Evolutionary conservation across 2,113 vertebrate genomes (phyloP).

Genomic region (Anseranas semipalmata): DNA sequence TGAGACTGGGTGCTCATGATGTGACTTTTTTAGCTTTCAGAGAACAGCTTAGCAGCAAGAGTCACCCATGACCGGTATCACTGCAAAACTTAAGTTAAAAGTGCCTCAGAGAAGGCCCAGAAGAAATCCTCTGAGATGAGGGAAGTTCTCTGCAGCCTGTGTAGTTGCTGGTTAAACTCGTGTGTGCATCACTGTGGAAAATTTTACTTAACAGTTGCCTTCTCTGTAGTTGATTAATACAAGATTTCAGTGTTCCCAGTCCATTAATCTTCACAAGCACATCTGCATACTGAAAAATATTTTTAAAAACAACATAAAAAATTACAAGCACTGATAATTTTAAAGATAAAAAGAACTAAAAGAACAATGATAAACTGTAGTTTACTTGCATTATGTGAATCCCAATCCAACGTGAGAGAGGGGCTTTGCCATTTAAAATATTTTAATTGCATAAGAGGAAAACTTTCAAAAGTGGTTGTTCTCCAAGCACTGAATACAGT

Average conservation of each 20-base stretch:
- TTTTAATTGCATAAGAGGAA: neutral
- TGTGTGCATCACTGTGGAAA: neutral
- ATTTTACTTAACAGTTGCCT: constrained; percentile 17
- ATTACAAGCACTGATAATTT: constrained; percentile 4
- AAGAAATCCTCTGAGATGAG: neutral
- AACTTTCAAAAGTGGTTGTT: neutral
- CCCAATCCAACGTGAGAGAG: neutral
- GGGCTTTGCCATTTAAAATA: constrained; percentile 32
- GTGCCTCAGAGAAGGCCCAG: neutral
- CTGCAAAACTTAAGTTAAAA: neutral
- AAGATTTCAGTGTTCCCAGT: constrained; percentile 48
- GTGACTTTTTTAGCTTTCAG: neutral
- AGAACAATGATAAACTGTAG: neutral
- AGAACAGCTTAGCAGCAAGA: neutral
- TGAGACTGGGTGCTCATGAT: neutral
- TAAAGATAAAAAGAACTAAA: constrained; percentile 39
- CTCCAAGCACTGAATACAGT: neutral
- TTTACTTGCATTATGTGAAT: neutral
- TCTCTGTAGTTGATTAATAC: constrained; percentile 35
- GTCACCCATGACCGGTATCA: neutral
- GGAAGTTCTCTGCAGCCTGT: neutral
- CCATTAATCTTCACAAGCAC: constrained; percentile 43
- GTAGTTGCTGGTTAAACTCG: neutral
- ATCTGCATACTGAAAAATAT: constrained; percentile 26
- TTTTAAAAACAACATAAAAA: constrained; percentile 32